phyloP scores from a whole-genome alignment of 1,140 invertebrate species.

The Gryllus bimaculatus region DNA sequence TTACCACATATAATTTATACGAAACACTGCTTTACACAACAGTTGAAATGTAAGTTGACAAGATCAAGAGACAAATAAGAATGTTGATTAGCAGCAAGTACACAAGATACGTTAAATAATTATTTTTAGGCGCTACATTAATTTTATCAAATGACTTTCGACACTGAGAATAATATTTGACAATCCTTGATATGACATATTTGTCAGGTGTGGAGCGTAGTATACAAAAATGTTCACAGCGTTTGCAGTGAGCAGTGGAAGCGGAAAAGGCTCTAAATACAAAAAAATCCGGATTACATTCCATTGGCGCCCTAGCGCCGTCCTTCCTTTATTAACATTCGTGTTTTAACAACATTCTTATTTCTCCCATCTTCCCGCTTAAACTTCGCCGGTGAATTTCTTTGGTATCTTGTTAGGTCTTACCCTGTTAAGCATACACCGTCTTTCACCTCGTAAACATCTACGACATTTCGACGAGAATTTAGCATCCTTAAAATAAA shows the following conservation, averaged over 20 bases:
- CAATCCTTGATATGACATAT: background rate
- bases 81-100: background rate
- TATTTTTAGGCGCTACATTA: background rate
- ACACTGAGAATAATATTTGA: background rate
- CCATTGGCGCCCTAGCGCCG: too few species aligned
- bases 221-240: background rate
- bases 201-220: background rate
- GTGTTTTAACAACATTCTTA: background rate
- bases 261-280: background rate
- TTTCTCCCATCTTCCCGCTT: background rate
- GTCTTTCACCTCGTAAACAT: background rate
- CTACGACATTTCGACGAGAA: background rate
- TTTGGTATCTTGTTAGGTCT: background rate
- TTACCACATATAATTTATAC: background rate
- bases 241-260: background rate
- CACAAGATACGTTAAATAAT: background rate
- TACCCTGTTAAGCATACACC: background rate
- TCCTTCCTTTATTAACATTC: too few species aligned
- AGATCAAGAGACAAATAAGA: conserved; percentile 1
- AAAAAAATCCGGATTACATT: background rate
- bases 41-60: background rate
- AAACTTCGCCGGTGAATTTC: background rate
- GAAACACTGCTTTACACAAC: background rate
- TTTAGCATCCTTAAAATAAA: background rate
- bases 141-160: background rate